Evolutionary conservation across 2,888 invertebrate genomes (phyloP), one percentile per base, ranked within the genome.

Genomic region (Caprella mutica): DNA sequence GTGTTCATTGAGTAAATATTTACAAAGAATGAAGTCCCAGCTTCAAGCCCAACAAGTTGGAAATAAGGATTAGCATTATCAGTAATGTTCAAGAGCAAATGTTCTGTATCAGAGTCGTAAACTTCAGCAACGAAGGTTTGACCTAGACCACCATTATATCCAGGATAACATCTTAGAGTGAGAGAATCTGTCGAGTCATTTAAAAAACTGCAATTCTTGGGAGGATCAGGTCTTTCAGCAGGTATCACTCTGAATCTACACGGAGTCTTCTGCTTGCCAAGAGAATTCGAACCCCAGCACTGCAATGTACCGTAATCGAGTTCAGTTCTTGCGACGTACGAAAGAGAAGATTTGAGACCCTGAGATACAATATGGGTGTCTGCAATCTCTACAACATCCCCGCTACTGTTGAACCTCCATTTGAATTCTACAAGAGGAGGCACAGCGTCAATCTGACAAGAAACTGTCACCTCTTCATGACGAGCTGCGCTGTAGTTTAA

Each of bases 181-280:
- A 65, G 53, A 5, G 58, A 38, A 35, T 58, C 61, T 26, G 61
- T 56, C 19, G 58, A 61, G 44, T 58, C 56, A 33, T 65, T 65
- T n/a, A 33, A 46, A n/a, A 65, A 51, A 29, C 43, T 48, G 52
- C 65, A 65, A 40, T 57, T 53, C 19, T 52, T 53, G 23, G 59
- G 61, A 21, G 55, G 51, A n/a, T 59, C 61, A 5, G 65, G 65
- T 1, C 52, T 56, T 1, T 61, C 65, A 17, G 65, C 56, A 52
- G 90, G 86, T 68, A 91, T 89, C 66, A 91, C 87, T 71, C 89
- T 88, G 73, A 86, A 90, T 55, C 88, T 85, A 70, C 91, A 91
- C 0, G 91, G 91, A 64, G 85, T 80, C 65, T 84, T 77, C 73
- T 91, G 91, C 69, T 81, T 80, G 19, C 91, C 90, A 62, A 90